Evolutionary conservation across 2,797 vertebrate species (phyloP), one percentile per base, ranked within the genome.

Genomic region (Chrosomus eos): DNA sequence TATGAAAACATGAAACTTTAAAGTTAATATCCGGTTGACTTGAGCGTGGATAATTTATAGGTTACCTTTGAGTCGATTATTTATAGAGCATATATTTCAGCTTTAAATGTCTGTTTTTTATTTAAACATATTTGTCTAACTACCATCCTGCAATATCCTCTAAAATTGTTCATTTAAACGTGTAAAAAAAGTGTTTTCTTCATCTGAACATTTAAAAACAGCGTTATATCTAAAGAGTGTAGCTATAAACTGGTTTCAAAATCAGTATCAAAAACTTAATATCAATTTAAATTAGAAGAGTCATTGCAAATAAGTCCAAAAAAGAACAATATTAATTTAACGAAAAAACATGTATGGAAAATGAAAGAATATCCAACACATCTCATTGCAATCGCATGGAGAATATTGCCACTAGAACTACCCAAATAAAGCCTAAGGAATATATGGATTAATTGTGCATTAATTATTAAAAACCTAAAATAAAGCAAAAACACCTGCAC

Each of bases 11-110:
- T 55, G 28, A 31, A 68, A 51, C 67, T 76, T 86, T 78, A 68
- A 75, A 71, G 73, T 86, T 77, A 86, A 86, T 86, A 77, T 86
- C 80, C 85, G 85, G 85, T 51, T 64, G 45, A 68, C 23, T 45
- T 31, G 82, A 77, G 45, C 82, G 73, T 75, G 71, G 43, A 83
- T 75, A 66, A 83, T 83, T 74, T 38, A 66, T 66, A 80, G 58
- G 71, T 60, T 77, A 53, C 43, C 55, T n/a, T 16, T 26, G 10
- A 55, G 82, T 67, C 33, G 26, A 70, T 78, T 84, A 77, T 55
- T 78, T n/a, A 64, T 28, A 68, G 48, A 58, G 45, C 45, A 33
- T 23, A 76, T 10, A 64, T 58, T 51, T 77, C 38, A 40, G 48
- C 13, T 68, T 74, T 38, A 75, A 8, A 38, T 53, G 43, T 62